Base-by-base conservation (phyloP, 2,888 invertebrate genomes). In the Electrophaes corylata region DNA sequence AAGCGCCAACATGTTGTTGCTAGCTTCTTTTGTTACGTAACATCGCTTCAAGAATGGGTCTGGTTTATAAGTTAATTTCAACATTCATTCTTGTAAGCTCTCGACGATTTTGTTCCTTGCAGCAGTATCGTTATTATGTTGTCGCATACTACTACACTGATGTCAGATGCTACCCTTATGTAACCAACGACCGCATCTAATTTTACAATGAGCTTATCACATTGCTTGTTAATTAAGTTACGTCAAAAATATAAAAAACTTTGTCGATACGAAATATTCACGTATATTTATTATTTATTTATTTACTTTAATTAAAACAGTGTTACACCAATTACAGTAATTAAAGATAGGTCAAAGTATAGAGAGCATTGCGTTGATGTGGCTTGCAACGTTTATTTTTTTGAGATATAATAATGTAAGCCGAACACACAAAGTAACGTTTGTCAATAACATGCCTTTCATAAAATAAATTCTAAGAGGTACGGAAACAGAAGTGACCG, bases 401-500 rank as follows among this genome's bases (percentile, higher is more conserved):
- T n/a, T n/a, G n/a, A n/a, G n/a, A n/a, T n/a, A 35, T 37, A 51
- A 46, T 47, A 39, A 19, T 47, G 40, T 39, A 45, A 58, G 37
- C 19, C 12, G 35, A 51, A 47, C 47, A 46, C 49, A 41, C 44
- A 59, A 47, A 18, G 35, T 18, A 4, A 47, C 39, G 23, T 56
- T 47, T 33, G 49, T 26, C 45, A 57, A 56, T 61, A 57, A 53
- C 57, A 55, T 52, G 47, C 44, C 58, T 61, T 61, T 61, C 61
- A 54, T 51, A 60, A 59, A 50, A 49, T 54, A 54, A 51, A 50
- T 57, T 64, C 40, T 33, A 37, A 49, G 54, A 54, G 62, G 60
- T 57, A 59, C 53, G 60, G 55, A 64, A 61, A 60, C 61, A 56
- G 53, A 49, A 57, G 54, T 62, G 64, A 62, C 64, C 62, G 41